Base-by-base conservation (phyloP, 1,140 invertebrate species). In the Chironomus striatipennis region DNA sequence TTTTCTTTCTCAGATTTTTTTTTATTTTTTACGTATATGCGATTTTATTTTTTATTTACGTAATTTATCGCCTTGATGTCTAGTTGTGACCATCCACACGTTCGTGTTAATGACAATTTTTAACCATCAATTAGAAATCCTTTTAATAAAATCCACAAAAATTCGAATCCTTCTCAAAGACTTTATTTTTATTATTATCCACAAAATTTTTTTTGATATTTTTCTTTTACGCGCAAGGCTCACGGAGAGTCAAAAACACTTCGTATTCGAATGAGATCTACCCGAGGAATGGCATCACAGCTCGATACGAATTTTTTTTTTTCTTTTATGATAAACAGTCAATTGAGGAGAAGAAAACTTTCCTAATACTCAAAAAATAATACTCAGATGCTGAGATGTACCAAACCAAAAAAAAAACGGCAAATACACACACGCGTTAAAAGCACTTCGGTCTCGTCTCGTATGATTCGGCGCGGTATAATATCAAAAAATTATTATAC, bases 341-440 rank as follows among this genome's bases (percentile, higher is more conserved):
- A 20, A 20, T 70, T 70, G 65, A 70, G 65, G 17, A 70, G 65
- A 70, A 70, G 10, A 70, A 20, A 70, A 70, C 65, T 17, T 67
- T 67, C 18, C 65, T 70, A 70, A 20, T 20, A 21, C 65, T 70
- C 65, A 70, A 8, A 18, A 34, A 34, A 34, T 34, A 34, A 34
- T 34, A 34, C 18, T 70, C 15, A 21, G 65, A 70, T 70, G 65
- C 65, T 70, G 65, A 70, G 65, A 70, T 70, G 65, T 70, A 70
- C 65, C 65, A 67, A 67, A 67, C 3, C 3, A 17, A 17, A 17
- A 67, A 17, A 67, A 1, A 67, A 2, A 67, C 4, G 8, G 64
- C 17, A 20, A 1, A 70, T 18, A 20, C 65, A 70, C 18, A 70
- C 65, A 20, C 64, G n/a, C 64, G 20, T 20, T 8, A 1, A n/a